These are phyloP conservation scores for Psephotus haematonotus DNA, from an alignment of 2,113 vertebrate species.

Conservation along the genomic window DNA sequence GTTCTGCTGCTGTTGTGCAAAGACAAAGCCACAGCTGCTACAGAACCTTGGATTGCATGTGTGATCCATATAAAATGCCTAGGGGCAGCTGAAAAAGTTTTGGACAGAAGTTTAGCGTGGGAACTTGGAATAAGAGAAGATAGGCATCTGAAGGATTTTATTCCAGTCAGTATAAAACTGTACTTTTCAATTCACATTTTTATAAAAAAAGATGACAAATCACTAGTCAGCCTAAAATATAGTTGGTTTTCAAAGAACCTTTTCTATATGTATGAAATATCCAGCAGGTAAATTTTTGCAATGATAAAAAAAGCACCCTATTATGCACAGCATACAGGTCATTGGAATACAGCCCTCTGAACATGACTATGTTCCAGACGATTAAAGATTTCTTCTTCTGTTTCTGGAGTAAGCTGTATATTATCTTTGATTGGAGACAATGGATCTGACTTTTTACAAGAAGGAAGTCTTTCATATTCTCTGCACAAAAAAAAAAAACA, in stretches of 20 bases:
- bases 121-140: not conserved
- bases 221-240: not conserved
- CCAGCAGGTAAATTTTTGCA: not conserved
- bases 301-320: not conserved
- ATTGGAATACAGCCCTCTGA: constrained; percentile 75
- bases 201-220: constrained; percentile 9
- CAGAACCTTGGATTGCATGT: not conserved
- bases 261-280: not conserved
- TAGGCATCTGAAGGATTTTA: constrained; percentile 29
- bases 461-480: constrained; percentile 75
- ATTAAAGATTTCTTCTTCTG: constrained; percentile 72
- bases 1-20: not conserved
- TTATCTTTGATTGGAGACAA: constrained; percentile 86
- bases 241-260: not conserved
- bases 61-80: not conserved
- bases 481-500: constrained; percentile 69
- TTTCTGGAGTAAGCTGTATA: constrained; percentile 74
- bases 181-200: not conserved
- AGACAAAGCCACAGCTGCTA: not conserved
- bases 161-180: not conserved
- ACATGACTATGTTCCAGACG: constrained; percentile 37
- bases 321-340: not conserved
- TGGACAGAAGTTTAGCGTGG: not conserved
- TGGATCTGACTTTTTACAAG: constrained; percentile 76
- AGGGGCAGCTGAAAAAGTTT: not conserved